phyloP scores from a whole-genome alignment of 2,113 vertebrate species.

The Pseudopipra pipra region DNA sequence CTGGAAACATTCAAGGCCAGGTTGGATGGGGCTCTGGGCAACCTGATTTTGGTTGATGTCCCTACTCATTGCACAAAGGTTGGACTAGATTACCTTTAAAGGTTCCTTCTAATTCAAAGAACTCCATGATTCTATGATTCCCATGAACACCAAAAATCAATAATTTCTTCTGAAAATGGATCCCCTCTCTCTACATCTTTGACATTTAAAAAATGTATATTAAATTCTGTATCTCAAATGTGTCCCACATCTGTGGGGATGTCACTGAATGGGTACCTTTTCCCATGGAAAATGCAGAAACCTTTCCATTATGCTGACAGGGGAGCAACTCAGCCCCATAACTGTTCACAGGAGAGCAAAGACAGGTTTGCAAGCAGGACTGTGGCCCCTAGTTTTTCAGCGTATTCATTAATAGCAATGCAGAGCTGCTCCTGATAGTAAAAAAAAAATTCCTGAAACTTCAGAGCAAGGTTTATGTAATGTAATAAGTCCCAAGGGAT shows the following conservation, averaged over 20 bases:
- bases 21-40: background rate
- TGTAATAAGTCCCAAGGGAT: background rate
- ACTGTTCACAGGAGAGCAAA: background rate
- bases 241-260: background rate
- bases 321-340: background rate
- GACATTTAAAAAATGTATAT: background rate
- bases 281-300: background rate
- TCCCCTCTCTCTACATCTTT: background rate
- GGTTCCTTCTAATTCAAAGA: background rate
- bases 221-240: background rate
- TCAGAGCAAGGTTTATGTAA: background rate
- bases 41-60: background rate
- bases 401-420: background rate
- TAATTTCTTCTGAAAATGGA: background rate
- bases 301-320: accelerated
- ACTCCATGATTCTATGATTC: background rate
- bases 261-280: background rate
- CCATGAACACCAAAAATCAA: background rate
- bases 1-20: background rate
- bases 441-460: background rate
- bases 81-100: background rate
- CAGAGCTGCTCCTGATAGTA: background rate
- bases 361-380: background rate
- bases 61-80: background rate
- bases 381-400: accelerated